phyloP scores from a whole-genome alignment of 2,888 invertebrate species.

The Ormyrus thymus region DNA sequence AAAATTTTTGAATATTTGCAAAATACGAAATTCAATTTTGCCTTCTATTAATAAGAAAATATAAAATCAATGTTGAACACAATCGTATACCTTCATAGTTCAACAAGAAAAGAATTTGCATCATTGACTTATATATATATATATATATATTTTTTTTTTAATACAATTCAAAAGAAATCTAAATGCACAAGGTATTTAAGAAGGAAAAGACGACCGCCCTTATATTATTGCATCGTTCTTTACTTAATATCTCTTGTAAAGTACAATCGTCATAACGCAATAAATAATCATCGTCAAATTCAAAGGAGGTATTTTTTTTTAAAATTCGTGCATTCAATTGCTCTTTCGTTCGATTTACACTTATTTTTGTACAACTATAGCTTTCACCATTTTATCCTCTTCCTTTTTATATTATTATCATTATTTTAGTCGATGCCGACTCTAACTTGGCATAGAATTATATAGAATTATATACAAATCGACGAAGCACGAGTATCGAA shows the following conservation, averaged over 20 bases:
- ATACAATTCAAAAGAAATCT: constrained; percentile 30
- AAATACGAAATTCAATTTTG: background rate
- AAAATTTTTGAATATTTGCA: constrained; percentile 6
- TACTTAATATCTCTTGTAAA: constrained; percentile 2
- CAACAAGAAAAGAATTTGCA: constrained; percentile 38
- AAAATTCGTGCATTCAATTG: constrained; percentile 50
- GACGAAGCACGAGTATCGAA: constrained; percentile 49
- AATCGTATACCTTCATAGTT: background rate
- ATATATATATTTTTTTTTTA: constrained; percentile 21
- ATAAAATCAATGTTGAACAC: background rate
- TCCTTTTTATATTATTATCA: constrained; percentile 49
- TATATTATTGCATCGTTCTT: constrained; percentile 36
- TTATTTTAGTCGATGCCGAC: constrained; percentile 49
- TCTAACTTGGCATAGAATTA: constrained; percentile 55
- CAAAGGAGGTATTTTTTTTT: constrained; percentile 11
- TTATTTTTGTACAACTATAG: constrained; percentile 55
- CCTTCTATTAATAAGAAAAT: background rate
- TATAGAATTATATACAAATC: constrained; percentile 53
- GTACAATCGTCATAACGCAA: constrained; percentile 27
- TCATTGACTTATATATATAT: constrained; percentile 28
- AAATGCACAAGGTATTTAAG: constrained; percentile 33
- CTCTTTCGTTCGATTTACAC: constrained; percentile 43
- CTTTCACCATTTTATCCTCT: constrained; percentile 44
- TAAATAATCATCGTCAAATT: constrained; percentile 26
- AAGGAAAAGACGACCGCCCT: constrained; percentile 27